These are phyloP conservation scores for Caenorhabditis briggsae DNA, from an alignment of 1,140 invertebrate genomes.

Conservation along the genomic window DNA sequence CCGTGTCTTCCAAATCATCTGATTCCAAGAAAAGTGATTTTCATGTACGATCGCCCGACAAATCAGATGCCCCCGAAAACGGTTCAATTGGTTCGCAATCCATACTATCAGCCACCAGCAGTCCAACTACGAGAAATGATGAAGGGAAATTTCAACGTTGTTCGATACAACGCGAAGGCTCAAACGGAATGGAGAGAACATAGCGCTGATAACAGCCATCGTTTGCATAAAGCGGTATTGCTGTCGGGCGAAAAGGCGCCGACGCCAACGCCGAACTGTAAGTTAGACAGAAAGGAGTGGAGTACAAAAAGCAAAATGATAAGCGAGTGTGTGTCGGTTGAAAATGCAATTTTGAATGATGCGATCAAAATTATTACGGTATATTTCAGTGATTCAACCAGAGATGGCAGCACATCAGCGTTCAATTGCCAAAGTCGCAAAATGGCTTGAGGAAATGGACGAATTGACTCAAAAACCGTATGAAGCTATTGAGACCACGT, in stretches of 20 bases:
- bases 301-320: slow-evolving; percentile 15
- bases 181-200: slow-evolving; percentile 19
- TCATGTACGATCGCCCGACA: background rate
- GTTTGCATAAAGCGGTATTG: background rate
- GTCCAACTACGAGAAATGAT: no score
- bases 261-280: slow-evolving; percentile 24
- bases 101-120: no score
- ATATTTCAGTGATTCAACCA: slow-evolving; percentile 18
- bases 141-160: slow-evolving; percentile 1
- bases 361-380: background rate
- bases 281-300: background rate
- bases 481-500: no score
- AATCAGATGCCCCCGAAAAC: background rate
- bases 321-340: background rate
- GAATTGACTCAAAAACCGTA: no score
- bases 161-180: background rate
- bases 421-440: background rate
- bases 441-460: background rate
- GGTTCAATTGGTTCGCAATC: no score
- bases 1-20: background rate
- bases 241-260: background rate
- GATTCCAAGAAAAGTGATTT: background rate
- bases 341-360: background rate
- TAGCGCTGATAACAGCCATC: slow-evolving; percentile 6
- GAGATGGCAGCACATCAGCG: background rate